Percentiles rank a stretch among this genome's conserved stretches.
Evolutionary conservation across 2,888 invertebrate genomes (phyloP).

Genomic region (Melieria omissa): DNA sequence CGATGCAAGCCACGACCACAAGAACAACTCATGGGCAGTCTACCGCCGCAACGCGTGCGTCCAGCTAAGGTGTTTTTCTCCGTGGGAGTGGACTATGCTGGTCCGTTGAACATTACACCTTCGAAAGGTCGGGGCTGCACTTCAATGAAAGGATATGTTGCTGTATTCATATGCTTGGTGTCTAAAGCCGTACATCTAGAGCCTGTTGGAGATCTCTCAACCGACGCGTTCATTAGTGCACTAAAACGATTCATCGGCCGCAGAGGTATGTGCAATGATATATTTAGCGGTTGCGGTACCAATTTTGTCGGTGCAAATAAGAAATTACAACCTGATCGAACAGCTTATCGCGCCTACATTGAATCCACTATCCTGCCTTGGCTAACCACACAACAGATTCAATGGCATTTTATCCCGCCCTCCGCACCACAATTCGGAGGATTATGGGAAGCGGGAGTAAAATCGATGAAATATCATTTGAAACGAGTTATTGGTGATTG

Average conservation of each 20-base stretch:
- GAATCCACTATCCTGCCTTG: background rate
- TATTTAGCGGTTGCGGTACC: conserved; percentile 41
- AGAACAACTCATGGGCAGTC: conserved; percentile 24
- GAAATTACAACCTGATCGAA: conserved; percentile 21
- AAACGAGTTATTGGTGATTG: conserved; percentile 13
- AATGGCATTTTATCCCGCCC: conserved; percentile 34
- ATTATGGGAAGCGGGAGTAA: conserved; percentile 7
- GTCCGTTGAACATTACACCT: conserved; percentile 32
- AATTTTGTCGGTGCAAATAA: conserved; percentile 43
- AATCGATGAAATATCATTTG: conserved; percentile 2
- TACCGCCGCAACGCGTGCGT: conserved; percentile 9
- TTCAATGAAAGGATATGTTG: conserved; percentile 5
- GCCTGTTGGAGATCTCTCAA: conserved; percentile 27
- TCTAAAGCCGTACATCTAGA: conserved; percentile 10
- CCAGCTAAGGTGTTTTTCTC: conserved; percentile 26
- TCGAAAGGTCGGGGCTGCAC: conserved; percentile 40
- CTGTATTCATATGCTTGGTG: conserved; percentile 1
- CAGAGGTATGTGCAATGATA: conserved; percentile 25
- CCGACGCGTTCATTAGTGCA: conserved; percentile 50
- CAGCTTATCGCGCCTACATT: no score
- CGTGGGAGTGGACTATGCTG: conserved; percentile 38
- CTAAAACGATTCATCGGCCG: conserved; percentile 49
- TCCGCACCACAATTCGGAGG: conserved; percentile 18
- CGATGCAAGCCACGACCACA: conserved; percentile 6
- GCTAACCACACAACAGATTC: conserved; percentile 5